phyloP scores from a whole-genome alignment of 2,113 vertebrate species.

The Tachysurus fulvidraco region DNA sequence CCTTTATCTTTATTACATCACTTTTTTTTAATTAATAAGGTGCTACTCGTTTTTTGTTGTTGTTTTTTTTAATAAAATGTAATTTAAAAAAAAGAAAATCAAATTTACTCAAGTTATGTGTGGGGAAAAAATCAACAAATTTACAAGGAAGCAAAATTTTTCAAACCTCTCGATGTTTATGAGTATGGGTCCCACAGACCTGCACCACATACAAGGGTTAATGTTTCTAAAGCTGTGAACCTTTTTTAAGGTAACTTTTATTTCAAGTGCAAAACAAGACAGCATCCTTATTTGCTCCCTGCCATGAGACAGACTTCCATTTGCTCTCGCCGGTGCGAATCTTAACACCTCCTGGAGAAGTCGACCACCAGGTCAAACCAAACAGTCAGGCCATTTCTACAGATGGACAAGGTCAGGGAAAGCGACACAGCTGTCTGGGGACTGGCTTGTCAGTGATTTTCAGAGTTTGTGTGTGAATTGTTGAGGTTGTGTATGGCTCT shows the following conservation, averaged over 20 bases:
- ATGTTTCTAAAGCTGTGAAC: neutral
- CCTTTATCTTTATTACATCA: no score
- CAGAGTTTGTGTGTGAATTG: constrained; percentile 49
- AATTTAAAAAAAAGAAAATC: no score
- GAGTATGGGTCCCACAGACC: no score
- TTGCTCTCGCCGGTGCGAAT: constrained; percentile 48
- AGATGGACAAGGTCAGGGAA: constrained; percentile 43
- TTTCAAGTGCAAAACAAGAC: constrained; percentile 3
- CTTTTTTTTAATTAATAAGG: no score
- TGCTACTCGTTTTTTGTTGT: no score
- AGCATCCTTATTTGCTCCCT: constrained; percentile 38
- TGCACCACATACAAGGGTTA: no score
- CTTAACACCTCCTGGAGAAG: constrained; percentile 49
- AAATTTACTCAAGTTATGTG: no score
- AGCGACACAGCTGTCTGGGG: constrained; percentile 29
- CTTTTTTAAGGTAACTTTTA: constrained; percentile 9
- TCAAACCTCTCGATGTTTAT: no score
- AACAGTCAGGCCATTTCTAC: constrained; percentile 43
- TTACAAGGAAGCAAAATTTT: no score
- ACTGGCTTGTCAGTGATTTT: constrained; percentile 28
- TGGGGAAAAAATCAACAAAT: no score
- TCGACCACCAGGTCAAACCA: constrained; percentile 48
- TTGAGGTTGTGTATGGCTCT: neutral
- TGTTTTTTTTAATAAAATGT: no score
- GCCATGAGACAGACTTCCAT: constrained; percentile 28